phyloP scores from a whole-genome alignment of 2,113 vertebrate genomes.

The Cariama cristata region DNA sequence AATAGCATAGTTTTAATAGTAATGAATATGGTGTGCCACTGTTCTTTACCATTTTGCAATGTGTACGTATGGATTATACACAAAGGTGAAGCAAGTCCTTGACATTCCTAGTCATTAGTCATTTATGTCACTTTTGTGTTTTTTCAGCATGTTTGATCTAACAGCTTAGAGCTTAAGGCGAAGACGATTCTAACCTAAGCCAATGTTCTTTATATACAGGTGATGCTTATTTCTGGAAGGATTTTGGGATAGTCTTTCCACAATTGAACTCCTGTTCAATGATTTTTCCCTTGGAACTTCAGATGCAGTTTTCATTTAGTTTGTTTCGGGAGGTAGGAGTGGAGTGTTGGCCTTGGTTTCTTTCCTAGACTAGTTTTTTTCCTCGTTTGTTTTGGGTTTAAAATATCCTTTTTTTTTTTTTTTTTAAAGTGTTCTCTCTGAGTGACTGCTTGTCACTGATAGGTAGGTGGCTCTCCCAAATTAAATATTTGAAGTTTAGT shows the following conservation, averaged over 20 bases:
- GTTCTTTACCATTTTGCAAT: background rate
- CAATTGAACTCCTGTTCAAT: background rate
- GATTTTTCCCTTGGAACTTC: slow-evolving; percentile 8
- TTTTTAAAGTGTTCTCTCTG: background rate
- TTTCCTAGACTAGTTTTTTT: background rate
- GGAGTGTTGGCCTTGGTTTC: slow-evolving; percentile 1
- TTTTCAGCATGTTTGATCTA: background rate
- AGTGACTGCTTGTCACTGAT: background rate
- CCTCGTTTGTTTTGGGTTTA: rapidly evolving
- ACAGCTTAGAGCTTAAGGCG: background rate
- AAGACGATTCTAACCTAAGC: background rate
- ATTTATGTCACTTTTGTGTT: background rate
- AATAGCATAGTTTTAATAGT: background rate
- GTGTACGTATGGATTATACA: background rate
- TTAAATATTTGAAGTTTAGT: background rate
- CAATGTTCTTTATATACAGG: background rate
- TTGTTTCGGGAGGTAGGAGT: background rate
- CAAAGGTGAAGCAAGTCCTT: background rate
- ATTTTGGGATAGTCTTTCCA: background rate
- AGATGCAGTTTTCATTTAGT: background rate
- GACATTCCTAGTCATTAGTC: background rate
- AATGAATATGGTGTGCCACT: background rate
- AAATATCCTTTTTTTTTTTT: background rate
- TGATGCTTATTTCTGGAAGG: background rate
- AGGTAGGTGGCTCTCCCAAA: background rate